Evolutionary conservation across 2,797 vertebrate species (phyloP).

Genomic region (Rhinogobio ventralis): DNA sequence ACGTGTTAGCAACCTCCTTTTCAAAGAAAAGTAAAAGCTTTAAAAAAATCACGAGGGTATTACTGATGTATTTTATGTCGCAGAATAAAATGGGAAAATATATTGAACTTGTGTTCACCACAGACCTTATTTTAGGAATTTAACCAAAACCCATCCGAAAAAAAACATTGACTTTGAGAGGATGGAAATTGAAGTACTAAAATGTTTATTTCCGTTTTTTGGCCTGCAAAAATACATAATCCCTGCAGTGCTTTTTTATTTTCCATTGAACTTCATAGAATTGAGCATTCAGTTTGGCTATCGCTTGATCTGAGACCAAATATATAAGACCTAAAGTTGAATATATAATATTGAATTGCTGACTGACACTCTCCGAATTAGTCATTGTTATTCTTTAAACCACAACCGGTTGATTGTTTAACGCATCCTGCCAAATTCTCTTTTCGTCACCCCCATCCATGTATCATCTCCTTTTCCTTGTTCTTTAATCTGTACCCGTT

Average conservation of each 20-base stretch:
- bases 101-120: background rate
- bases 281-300: background rate
- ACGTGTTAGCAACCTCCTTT: background rate
- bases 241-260: background rate
- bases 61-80: background rate
- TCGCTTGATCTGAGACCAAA: background rate
- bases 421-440: background rate
- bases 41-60: background rate
- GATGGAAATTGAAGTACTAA: background rate
- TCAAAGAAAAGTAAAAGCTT: background rate
- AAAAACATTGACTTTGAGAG: background rate
- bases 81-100: background rate
- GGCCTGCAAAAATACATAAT: background rate
- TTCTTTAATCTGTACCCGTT: conserved; percentile 41
- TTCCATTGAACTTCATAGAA: background rate
- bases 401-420: conserved; percentile 35
- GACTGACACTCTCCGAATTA: background rate
- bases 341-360: background rate
- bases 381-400: background rate
- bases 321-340: background rate
- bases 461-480: conserved; percentile 4
- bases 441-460: conserved; percentile 14
- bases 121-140: background rate
- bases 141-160: background rate
- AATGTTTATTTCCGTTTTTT: background rate